A percentile compares a stretch with the other conserved stretches of the same genome.
Conservation (phyloP, 2,797 vertebrate genomes). For the Tokudaia tokunoshimensis region DNA sequence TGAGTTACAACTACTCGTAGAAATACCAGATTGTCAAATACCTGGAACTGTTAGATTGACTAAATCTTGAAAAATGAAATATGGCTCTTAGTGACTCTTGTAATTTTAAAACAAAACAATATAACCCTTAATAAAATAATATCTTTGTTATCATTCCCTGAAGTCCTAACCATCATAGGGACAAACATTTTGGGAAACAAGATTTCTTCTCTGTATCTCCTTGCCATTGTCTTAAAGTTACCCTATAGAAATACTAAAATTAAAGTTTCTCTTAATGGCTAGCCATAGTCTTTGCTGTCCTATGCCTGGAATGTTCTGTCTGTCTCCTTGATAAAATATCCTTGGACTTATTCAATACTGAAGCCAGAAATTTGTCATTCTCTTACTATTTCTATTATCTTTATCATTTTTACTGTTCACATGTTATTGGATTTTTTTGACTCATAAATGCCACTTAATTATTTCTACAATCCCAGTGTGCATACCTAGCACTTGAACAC, state of each 20-base stretch:
- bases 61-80: background rate
- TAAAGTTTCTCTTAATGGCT: background rate
- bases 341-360: background rate
- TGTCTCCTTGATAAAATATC: background rate
- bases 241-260: background rate
- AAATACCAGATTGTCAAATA: background rate
- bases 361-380: background rate
- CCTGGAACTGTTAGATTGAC: background rate
- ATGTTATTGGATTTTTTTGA: background rate
- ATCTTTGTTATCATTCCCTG: background rate
- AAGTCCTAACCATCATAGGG: background rate
- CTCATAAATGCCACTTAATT: background rate
- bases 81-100: background rate
- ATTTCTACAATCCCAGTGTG: background rate
- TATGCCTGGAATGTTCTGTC: background rate
- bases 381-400: background rate
- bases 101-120: background rate
- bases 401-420: background rate
- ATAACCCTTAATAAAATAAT: background rate
- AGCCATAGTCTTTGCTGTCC: background rate
- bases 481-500: background rate
- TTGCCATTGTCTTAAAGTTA: background rate
- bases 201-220: background rate
- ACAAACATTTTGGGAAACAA: background rate
- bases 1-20: background rate